Base-by-base conservation (phyloP, 1,140 invertebrate species). In the Linepithema humile region DNA sequence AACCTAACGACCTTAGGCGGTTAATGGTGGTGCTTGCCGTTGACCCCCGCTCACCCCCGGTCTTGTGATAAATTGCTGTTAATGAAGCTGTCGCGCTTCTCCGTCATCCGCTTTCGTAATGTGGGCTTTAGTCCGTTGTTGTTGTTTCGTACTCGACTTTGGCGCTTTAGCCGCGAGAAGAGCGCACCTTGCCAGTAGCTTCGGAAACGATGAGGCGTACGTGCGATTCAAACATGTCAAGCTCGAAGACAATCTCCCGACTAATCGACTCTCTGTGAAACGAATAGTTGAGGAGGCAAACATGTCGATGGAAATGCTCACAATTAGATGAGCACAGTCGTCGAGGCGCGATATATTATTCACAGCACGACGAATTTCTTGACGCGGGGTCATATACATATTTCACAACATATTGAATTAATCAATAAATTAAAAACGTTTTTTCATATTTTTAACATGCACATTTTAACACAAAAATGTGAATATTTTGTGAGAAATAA, bases 1-100 rank as follows among this genome's bases (percentile, higher is more conserved):
- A 93, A 92, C 90, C 91, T 94, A 94, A 94, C 92, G 92, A 94
- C 91, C 92, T 93, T 90, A 90, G 90, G 88, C 90, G 92, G 89
- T 90, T 94, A 92, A 92, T 93, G 92, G 90, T 77, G 82, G 86
- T 88, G 86, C 85, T 75, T 87, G 84, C 82, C 85, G 82, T 48
- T 85, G 86, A 69, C 73, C 75, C 73, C 83, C 45, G 73, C 23
- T 80, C 82, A 59, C 55, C 53, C 65, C 85, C 90, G 92, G 92
- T 90, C 88, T 85, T 83, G 90, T 93, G 93, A 93, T 94, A 94
- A 93, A 94, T 94, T 92, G 89, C 90, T 87, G 91, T 91, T 93
- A 93, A 94, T 92, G 91, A 92, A 93, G 92, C 89, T 80, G 74
- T 85, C 75, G 83, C 83, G 85, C 83, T 88, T 88, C 86, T 88